phyloP scores from a whole-genome alignment of 1,140 invertebrate genomes.

The Drosophila asahinai region DNA sequence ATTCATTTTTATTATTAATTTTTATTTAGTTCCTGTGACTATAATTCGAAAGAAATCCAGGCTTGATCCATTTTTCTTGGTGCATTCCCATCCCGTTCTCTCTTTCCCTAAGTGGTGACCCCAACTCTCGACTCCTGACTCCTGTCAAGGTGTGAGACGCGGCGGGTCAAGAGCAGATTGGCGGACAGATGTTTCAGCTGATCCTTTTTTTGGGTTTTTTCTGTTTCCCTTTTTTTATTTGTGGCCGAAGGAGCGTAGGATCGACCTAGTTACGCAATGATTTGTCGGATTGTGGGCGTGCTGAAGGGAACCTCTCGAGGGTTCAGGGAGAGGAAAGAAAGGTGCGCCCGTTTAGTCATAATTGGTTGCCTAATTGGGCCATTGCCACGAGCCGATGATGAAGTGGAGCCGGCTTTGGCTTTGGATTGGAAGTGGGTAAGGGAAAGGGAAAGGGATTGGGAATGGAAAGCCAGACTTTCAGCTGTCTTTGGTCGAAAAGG shows the following conservation, averaged over 20 bases:
- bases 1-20: too few species aligned
- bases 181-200: slow-evolving; percentile 38
- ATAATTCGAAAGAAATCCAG: too few species aligned
- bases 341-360: slow-evolving; percentile 50
- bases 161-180: slow-evolving; percentile 38
- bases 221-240: neutral
- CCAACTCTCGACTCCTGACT: neutral
- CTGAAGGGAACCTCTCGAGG: slow-evolving; percentile 2
- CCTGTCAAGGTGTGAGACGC: slow-evolving; percentile 33
- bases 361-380: slow-evolving; percentile 50
- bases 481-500: slow-evolving; percentile 17
- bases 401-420: slow-evolving; percentile 2
- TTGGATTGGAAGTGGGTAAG: neutral
- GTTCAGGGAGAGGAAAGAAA: slow-evolving; percentile 6
- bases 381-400: slow-evolving; percentile 43
- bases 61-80: neutral
- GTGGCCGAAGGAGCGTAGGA: neutral
- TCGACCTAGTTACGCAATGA: slow-evolving; percentile 52
- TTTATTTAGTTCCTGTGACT: too few species aligned
- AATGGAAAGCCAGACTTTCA: slow-evolving; percentile 13
- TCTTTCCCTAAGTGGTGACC: neutral
- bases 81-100: neutral
- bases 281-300: slow-evolving; percentile 54
- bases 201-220: slow-evolving; percentile 17
- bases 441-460: neutral